Percentiles rank a stretch among this genome's conserved stretches.
Conservation (phyloP, 2,113 vertebrate genomes). For the Raja brachyura region DNA sequence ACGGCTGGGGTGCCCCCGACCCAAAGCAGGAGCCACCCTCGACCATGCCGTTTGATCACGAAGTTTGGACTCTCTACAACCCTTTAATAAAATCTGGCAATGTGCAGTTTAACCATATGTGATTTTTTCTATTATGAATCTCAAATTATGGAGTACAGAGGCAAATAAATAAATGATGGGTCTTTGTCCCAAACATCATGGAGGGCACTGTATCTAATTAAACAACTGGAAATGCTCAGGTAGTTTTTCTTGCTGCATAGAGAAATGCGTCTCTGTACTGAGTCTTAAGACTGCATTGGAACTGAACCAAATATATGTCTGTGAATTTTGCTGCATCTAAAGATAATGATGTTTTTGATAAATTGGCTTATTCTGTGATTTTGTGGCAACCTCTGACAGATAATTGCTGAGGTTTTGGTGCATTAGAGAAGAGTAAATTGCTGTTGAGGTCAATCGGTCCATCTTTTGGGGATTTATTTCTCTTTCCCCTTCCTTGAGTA, state of each 20-base stretch:
- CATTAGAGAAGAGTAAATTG: background rate
- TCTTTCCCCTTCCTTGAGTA: background rate
- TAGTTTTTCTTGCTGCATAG: background rate
- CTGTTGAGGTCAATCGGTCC: background rate
- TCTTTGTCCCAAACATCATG: no score
- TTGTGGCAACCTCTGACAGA: background rate
- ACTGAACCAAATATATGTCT: background rate
- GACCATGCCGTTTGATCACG: no score
- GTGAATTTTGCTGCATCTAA: background rate
- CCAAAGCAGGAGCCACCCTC: no score
- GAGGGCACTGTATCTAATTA: background rate
- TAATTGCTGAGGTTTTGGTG: constrained; percentile 26
- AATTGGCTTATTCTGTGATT: background rate
- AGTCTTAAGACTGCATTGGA: background rate
- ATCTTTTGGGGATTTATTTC: background rate
- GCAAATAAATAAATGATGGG: no score
- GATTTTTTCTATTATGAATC: no score
- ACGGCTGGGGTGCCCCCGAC: no score
- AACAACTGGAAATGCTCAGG: background rate
- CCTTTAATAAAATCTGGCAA: no score
- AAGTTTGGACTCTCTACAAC: no score
- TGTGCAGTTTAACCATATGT: no score
- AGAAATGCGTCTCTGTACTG: background rate
- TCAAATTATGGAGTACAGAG: no score
- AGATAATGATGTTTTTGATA: background rate